Evolutionary conservation across 2,797 vertebrate genomes (phyloP), one percentile per base, ranked within the genome.

Genomic region (Diplodus puntazzo): DNA sequence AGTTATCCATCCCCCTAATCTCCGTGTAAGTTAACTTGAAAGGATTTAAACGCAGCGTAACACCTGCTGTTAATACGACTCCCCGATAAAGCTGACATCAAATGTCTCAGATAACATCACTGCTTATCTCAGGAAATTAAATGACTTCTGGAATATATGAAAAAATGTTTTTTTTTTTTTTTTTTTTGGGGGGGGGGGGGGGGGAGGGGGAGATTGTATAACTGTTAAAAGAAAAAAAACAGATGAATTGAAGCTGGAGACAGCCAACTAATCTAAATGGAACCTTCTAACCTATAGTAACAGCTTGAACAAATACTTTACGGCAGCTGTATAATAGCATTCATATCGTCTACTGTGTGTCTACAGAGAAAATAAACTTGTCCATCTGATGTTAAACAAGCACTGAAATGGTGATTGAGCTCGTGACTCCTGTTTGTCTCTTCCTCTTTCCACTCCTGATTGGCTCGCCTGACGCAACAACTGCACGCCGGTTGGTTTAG

Each of bases 401-500:
- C 71, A 78, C 11, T 75, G 53, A 90, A 85, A 77, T 67, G 70
- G 66, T 84, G 87, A 90, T 83, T 66, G 64, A 76, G 83, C 81
- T 83, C 70, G 73, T 80, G 75, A 74, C 80, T 82, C 55, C 53
- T n/a, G 66, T 80, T 78, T 53, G 81, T 53, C 73, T 83, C 59
- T 66, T 34, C 76, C 71, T 73, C 60, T 82, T 78, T 73, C 79
- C 66, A 18, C 63, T 90, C 82, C 73, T 82, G 90, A 93, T 94
- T 91, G 91, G 89, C 85, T 75, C 42, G 70, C 85, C 90, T 90
- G 91, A 91, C 69, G 91, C 79, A 87, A 91, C 75, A 52, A 84
- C 82, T 73, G 87, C 79, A 61, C 16, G 63, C 75, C 20, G 83
- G 84, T 85, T 85, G 89, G 85, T 91, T 89, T 85, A 81, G 87